Base-by-base conservation (phyloP, 1,140 invertebrate genomes). In the Apocrypta bakeri region DNA sequence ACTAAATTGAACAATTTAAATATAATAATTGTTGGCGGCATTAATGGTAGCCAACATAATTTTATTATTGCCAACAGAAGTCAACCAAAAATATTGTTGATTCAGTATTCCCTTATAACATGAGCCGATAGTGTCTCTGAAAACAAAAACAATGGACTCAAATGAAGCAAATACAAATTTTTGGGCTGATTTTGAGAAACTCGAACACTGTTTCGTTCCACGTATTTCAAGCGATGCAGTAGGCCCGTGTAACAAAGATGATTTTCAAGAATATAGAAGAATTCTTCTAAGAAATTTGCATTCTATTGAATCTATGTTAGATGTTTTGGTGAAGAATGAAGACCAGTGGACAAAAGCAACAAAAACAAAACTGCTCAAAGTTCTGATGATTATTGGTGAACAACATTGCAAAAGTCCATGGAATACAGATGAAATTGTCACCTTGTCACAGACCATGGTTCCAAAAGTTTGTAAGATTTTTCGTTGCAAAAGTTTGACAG, bases 371-470 rank as follows among this genome's bases (percentile, higher is more conserved):
- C 63, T 86, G 3, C 83, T 89, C 8, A 83, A 89, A 31, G 75
- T 92, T 21, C 48, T 92, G n/a, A 21, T 88, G 12, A 78, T 92
- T n/a, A 85, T 91, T 68, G 92, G 92, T 0, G 92, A 93, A 85
- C 89, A 92, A 0, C 82, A 86, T 31, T 86, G 88, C 69, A 87
- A 84, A 40, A 89, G 85, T 74, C 4, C 87, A 29, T 92, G 91
- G 91, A 92, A 90, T 42, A 91, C 86, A 11, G 71, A 78, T 6
- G 84, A 86, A 33, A 87, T 86, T 12, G 83, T 89, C 3, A 56
- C 29, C 1, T 78, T 86, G 17, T 71, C 85, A 9, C 87, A 88
- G 56, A 82, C 87, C 48, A 83, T 92, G 37, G 72, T 82, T 1
- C 40, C 25, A 9, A 68, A 74, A 33, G 48, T 92, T 7, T 90